Evolutionary conservation across 1,140 invertebrate genomes (phyloP), one percentile per base, ranked within the genome.

Genomic region (Sycobia sp.): DNA sequence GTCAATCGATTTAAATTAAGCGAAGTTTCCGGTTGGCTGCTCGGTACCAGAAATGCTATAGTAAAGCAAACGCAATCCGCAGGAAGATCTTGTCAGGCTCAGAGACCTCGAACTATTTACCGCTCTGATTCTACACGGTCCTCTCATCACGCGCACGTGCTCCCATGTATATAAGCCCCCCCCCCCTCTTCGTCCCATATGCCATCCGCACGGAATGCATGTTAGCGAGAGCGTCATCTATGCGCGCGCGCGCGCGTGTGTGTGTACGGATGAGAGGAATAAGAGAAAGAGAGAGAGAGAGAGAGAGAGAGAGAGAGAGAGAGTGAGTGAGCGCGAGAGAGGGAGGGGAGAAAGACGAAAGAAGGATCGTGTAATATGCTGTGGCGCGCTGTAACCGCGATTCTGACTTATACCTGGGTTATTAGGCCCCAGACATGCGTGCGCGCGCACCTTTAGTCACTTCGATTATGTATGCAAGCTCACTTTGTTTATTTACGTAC

Each of bases 31-130:
- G 61, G 53, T 39, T 34, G 44, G 44, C 44, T n/a, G n/a, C n/a
- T n/a, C 47, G 44, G 22, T 9, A 27, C 46, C 53, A 56, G 61
- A 63, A 50, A 57, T 47, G 53, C 57, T 47, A n/a, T n/a, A 36
- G 53, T 36, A 63, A 57, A 63, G 53, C 54, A 57, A 62, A 54
- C 32, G 59, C 59, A 38, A 63, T 68, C 67, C 68, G 71, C 75
- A 43, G 69, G 65, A 69, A 70, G 70, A 74, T 74, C 72, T 74
- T 77, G 76, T 78, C 76, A 78, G 71, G 71, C 73, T 76, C 77
- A 78, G 77, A 41, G 53, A n/a, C n/a, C 36, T 25, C 51, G 22
- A 57, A 62, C 44, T 63, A 63, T 63, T 63, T 57, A 63, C 61
- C 47, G 54, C 46, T 62, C 51, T 13, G 60, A 56, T 46, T 62